phyloP scores from a whole-genome alignment of 1,140 invertebrate genomes.

The Tetramorium alpestre region DNA sequence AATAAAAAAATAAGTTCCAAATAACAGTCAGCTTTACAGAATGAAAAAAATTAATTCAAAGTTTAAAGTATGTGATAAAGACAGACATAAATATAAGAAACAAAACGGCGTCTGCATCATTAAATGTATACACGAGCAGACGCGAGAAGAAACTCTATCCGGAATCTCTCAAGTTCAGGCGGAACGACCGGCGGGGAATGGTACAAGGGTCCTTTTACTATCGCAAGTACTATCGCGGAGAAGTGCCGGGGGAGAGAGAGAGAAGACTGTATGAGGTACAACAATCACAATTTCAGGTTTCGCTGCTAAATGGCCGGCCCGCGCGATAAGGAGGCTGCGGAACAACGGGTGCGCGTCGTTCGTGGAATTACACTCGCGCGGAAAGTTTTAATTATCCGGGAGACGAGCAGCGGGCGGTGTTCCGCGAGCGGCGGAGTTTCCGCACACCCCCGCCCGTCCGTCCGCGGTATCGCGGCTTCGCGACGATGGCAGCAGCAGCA shows the following conservation, averaged over 20 bases:
- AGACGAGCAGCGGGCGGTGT: slow-evolving; percentile 36
- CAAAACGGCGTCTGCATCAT: neutral
- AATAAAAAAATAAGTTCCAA: neutral
- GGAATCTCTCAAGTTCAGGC: neutral
- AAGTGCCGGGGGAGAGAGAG: neutral
- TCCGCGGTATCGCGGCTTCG: slow-evolving; percentile 58
- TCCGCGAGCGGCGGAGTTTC: slow-evolving; percentile 50
- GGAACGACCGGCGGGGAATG: neutral
- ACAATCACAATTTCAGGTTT: slow-evolving; percentile 31
- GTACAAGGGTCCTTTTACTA: neutral
- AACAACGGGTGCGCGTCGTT: slow-evolving; percentile 53
- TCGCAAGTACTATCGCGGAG: neutral
- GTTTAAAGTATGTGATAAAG: neutral
- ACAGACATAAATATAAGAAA: neutral
- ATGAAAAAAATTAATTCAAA: neutral
- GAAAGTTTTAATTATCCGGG: slow-evolving; percentile 72
- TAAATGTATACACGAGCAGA: neutral
- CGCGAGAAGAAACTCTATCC: neutral
- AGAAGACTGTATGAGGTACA: neutral
- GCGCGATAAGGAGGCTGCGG: slow-evolving; percentile 44
- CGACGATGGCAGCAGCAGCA: neutral
- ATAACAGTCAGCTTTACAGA: too few species aligned
- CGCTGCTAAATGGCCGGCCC: slow-evolving; percentile 37
- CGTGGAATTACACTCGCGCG: slow-evolving; percentile 56
- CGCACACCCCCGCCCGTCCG: neutral